Evolutionary conservation across 1,140 invertebrate species (phyloP).

Genomic region (Centruroides vittatus): DNA sequence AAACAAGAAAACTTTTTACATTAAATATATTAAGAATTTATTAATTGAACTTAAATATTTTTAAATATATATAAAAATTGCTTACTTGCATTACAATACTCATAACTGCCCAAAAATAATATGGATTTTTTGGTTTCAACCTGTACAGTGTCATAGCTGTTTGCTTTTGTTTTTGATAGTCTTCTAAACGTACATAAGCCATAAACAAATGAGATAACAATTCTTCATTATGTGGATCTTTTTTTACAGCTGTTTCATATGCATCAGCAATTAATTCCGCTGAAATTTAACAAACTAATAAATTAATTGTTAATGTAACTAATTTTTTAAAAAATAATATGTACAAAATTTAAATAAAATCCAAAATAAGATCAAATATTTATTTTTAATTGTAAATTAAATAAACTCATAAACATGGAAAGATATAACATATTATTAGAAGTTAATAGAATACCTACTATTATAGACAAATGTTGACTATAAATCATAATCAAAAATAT

Average conservation of each 20-base stretch:
- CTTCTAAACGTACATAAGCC: constrained; percentile 76
- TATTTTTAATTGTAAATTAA: no score
- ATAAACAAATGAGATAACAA: constrained; percentile 86
- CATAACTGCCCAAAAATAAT: constrained; percentile 96
- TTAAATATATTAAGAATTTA: background rate
- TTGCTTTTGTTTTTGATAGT: constrained; percentile 82
- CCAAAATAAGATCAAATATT: no score
- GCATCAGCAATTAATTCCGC: constrained; percentile 57
- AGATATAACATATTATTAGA: no score
- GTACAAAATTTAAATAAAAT: no score
- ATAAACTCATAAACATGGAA: no score
- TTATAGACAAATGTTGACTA: no score
- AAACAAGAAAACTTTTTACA: constrained; percentile 1
- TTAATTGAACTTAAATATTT: background rate
- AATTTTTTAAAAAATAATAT: no score
- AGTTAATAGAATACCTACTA: no score
- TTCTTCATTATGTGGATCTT: constrained; percentile 78
- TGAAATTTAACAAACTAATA: no score
- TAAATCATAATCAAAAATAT: no score
- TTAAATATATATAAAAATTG: background rate
- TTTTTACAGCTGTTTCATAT: constrained; percentile 74
- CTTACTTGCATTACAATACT: constrained; percentile 80
- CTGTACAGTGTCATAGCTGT: constrained; percentile 80
- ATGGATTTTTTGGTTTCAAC: constrained; percentile 81
- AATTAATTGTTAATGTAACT: no score